Conservation (phyloP, 2,888 invertebrate genomes). For the Cistogaster globosa region DNA sequence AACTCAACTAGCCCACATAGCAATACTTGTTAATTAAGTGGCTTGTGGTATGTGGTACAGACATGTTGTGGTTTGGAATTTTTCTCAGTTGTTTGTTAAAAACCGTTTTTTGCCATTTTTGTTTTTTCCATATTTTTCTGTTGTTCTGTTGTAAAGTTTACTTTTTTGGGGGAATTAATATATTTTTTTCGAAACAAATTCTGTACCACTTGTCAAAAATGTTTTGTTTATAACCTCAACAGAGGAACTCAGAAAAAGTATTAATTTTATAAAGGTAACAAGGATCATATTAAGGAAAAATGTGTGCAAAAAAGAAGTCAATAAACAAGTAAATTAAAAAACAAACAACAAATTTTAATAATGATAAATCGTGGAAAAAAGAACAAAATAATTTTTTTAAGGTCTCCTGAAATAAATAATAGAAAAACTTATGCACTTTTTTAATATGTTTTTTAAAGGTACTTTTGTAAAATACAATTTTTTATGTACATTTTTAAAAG, state of each 20-base stretch:
- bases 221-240: constrained; percentile 31
- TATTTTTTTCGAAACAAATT: constrained; percentile 16
- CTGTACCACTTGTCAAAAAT: constrained; percentile 55
- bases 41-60: constrained; percentile 70
- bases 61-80: constrained; percentile 63
- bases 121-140: constrained; percentile 58
- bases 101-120: constrained; percentile 7
- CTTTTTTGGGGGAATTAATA: not conserved
- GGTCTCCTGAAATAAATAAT: not conserved
- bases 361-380: constrained; percentile 40
- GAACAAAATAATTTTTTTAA: constrained; percentile 4
- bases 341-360: constrained; percentile 22
- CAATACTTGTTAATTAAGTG: constrained; percentile 71
- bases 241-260: constrained; percentile 32
- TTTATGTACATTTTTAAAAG: too few species aligned
- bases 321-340: constrained; percentile 60
- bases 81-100: constrained; percentile 52
- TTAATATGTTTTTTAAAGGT: not conserved
- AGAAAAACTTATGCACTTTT: not conserved
- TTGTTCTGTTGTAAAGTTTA: constrained; percentile 35
- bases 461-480: too few species aligned
- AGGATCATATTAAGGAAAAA: constrained; percentile 7
- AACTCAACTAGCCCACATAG: constrained; percentile 65
- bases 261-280: constrained; percentile 9
- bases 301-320: constrained; percentile 9